phyloP scores from a whole-genome alignment of 2,113 vertebrate species.

The Cichladusa arquata region DNA sequence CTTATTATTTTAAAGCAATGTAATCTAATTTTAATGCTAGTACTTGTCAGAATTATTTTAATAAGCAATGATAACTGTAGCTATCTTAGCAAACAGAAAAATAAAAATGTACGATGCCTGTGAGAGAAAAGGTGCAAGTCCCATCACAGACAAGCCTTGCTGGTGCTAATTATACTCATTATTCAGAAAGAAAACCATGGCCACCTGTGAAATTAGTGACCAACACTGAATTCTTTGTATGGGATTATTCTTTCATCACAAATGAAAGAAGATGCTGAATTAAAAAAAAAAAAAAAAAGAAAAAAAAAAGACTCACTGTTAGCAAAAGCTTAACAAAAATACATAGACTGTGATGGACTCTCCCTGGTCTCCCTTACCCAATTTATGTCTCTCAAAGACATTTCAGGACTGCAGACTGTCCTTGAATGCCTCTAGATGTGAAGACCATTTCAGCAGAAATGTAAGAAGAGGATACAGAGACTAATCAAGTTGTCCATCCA shows the following conservation, averaged over 20 bases:
- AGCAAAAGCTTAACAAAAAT: neutral
- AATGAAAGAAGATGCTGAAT: neutral
- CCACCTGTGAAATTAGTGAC: conserved; percentile 26
- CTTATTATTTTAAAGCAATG: conserved; percentile 21
- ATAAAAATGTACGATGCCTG: neutral
- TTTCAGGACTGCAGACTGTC: neutral
- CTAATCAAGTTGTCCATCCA: neutral
- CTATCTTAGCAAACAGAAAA: neutral
- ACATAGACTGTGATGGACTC: neutral
- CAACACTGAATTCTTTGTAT: neutral
- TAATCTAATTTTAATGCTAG: conserved; percentile 3
- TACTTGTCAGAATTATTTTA: neutral
- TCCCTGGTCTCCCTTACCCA: neutral
- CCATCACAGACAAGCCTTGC: neutral
- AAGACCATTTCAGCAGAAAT: neutral
- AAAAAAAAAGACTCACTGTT: neutral
- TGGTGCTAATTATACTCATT: conserved; percentile 33
- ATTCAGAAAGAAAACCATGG: neutral
- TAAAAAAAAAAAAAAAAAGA: neutral
- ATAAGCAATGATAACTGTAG: neutral
- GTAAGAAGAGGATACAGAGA: neutral
- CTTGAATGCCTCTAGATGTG: neutral
- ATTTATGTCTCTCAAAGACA: neutral
- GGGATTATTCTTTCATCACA: neutral
- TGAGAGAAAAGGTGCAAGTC: neutral